phyloP scores from a whole-genome alignment of 92 coral and sea anemone species.

The Zoanthus solanderi region DNA sequence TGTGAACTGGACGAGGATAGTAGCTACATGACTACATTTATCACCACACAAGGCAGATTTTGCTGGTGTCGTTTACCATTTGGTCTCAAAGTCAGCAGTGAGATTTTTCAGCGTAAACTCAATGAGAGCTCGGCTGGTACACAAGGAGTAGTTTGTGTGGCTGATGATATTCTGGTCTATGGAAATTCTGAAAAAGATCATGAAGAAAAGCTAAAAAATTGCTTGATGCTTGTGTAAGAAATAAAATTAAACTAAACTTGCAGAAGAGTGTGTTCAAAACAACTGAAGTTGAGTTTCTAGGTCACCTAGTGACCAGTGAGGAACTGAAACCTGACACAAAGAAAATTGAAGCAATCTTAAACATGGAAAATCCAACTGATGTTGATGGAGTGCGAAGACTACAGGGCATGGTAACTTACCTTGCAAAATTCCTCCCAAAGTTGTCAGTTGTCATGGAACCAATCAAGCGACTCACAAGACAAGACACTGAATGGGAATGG shows the following conservation, averaged over 20 bases:
- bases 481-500: slow-evolving; percentile 3
- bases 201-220: slow-evolving; percentile 5
- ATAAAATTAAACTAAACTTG: slow-evolving; percentile 12
- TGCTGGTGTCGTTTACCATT: not conserved
- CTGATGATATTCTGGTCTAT: slow-evolving; percentile 53
- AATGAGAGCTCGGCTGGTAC: slow-evolving; percentile 48
- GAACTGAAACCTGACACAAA: slow-evolving; percentile 43
- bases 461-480: slow-evolving; percentile 19
- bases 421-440: slow-evolving; percentile 34
- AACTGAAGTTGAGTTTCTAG: slow-evolving; percentile 3
- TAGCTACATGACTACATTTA: not conserved
- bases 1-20: slow-evolving; percentile 9
- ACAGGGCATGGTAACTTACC: slow-evolving; percentile 18
- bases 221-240: slow-evolving; percentile 30
- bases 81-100: slow-evolving; percentile 7
- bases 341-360: not conserved
- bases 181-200: slow-evolving; percentile 37
- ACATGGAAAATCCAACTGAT: not conserved
- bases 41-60: slow-evolving; percentile 1
- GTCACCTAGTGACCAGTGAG: slow-evolving; percentile 26
- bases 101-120: slow-evolving; percentile 47
- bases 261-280: slow-evolving; percentile 14
- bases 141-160: slow-evolving; percentile 38
- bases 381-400: slow-evolving; percentile 45
- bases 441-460: slow-evolving; percentile 24